Evolutionary conservation across 1,140 invertebrate species (phyloP).

Genomic region (Bombus affinis): DNA sequence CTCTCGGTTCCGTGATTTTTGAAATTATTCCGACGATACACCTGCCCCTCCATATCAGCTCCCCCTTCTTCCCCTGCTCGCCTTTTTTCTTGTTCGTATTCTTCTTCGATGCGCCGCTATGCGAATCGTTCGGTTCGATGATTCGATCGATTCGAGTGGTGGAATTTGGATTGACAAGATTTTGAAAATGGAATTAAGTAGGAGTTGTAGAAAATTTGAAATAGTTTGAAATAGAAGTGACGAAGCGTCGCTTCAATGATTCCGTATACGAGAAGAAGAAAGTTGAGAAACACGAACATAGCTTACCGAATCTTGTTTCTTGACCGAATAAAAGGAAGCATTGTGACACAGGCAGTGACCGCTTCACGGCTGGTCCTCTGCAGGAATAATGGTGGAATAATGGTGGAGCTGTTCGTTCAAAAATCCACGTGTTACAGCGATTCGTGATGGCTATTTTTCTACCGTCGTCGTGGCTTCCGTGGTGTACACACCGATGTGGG

Average conservation of each 20-base stretch:
- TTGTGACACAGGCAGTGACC: background rate
- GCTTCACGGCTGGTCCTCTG: background rate
- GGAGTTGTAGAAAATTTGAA: background rate
- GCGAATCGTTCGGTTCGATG: background rate
- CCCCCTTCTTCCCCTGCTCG: background rate
- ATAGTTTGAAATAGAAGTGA: background rate
- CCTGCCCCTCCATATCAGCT: background rate
- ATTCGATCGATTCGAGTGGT: background rate
- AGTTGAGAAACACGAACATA: background rate
- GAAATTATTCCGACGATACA: slow-evolving; percentile 3
- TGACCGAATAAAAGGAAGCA: background rate
- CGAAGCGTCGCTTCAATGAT: background rate
- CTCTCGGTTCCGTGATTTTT: slow-evolving; percentile 3
- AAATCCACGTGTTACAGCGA: slow-evolving; percentile 45
- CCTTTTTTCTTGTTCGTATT: background rate
- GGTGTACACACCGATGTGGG: slow-evolving; percentile 3
- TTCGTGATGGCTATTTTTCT: slow-evolving; percentile 29
- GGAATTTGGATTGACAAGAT: background rate
- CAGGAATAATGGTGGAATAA: slow-evolving; percentile 17
- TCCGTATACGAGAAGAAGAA: background rate
- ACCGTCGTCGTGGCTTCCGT: background rate
- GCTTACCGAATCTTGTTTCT: slow-evolving; percentile 7
- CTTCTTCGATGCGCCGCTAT: background rate
- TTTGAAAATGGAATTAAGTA: background rate
- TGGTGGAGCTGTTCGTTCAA: background rate